Base-by-base conservation (phyloP, 2,888 invertebrate species). In the Acronicta aceris region DNA sequence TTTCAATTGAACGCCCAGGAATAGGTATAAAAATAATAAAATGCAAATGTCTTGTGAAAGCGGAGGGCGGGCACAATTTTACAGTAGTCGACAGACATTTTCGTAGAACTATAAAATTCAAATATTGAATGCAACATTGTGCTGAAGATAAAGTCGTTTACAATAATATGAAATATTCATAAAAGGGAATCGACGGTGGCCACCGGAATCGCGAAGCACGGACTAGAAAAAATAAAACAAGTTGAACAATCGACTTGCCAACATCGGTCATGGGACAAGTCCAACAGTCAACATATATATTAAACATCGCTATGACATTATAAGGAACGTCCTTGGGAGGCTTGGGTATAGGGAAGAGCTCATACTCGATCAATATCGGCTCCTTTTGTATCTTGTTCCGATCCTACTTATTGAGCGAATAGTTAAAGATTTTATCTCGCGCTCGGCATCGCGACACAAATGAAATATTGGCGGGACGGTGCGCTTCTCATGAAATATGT, bases 101-200 rank as follows among this genome's bases (percentile, higher is more conserved):
- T 85, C 85, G 80, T 83, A 80, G 77, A 83, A 80, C 88, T 80
- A 88, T 90, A 90, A 90, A 90, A 86, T 84, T 81, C 75, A 86
- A 87, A 88, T 82, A 82, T 82, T 82, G 83, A 85, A 89, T 86
- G 83, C 88, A 87, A 90, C 90, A 89, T 88, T 91, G 91, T 89
- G 70, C 75, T 49, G 83, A 76, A 85, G 84, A 91, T 90, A 88
- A 91, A 92, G 90, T 87, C 82, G 88, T 92, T 89, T 89, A 89
- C 91, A 90, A 91, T 90, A 88, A 88, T 86, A 92, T 92, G 90
- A 92, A 92, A 92, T 92, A 93, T 93, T 92, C 90, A 93, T 92
- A 89, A 87, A 91, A 88, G 84, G 82, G 85, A 83, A 84, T 83
- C 83, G 86, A 83, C 81, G 72, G 79, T 76, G 87, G 83, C 87